phyloP scores from a whole-genome alignment of 2,888 invertebrate species.

The Coelopa pilipes region DNA sequence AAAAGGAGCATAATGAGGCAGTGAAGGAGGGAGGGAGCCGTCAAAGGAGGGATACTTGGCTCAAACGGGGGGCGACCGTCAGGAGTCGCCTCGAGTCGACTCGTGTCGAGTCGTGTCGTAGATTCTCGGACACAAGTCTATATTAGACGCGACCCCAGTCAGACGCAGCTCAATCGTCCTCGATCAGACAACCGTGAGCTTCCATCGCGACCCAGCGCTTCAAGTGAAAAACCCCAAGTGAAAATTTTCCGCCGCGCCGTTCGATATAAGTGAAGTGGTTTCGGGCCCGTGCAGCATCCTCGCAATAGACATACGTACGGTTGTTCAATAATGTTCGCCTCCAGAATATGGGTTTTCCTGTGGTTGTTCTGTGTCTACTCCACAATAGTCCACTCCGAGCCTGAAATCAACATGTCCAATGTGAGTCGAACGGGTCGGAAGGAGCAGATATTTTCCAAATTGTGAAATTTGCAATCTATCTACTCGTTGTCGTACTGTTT shows the following conservation, averaged over 20 bases:
- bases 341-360: conserved; percentile 44
- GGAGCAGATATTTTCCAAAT: neutral
- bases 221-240: neutral
- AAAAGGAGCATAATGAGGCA: neutral
- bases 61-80: neutral
- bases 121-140: conserved; percentile 10
- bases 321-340: neutral
- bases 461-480: neutral
- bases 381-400: conserved; percentile 50
- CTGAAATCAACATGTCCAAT: conserved; percentile 53
- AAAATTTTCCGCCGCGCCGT: neutral
- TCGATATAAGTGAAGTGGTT: neutral
- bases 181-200: conserved; percentile 4
- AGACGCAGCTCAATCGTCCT: conserved; percentile 25
- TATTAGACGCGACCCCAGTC: conserved; percentile 19
- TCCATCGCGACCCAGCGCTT: neutral
- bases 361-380: conserved; percentile 49
- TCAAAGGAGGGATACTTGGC: neutral
- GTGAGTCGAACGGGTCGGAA: conserved; percentile 48
- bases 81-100: neutral
- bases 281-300: too few relatives aligned
- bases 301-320: too few relatives aligned
- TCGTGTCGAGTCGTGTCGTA: neutral
- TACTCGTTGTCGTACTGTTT: too few relatives aligned
- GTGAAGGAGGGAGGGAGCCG: neutral